Evolutionary conservation across 2,113 vertebrate species (phyloP).

Genomic region (Condylura cristata): DNA sequence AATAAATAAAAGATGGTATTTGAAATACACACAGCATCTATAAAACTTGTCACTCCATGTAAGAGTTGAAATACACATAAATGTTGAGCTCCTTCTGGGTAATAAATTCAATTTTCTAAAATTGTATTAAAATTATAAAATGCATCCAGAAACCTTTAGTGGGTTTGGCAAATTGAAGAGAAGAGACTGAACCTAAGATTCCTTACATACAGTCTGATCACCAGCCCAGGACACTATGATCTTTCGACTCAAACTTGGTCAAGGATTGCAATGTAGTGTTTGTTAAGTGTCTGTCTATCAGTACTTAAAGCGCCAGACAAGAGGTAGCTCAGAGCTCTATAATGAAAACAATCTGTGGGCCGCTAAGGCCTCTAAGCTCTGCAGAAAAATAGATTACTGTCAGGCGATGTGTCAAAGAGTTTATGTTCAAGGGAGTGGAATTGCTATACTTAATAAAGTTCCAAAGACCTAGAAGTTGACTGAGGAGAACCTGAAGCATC

Average conservation of each 20-base stretch:
- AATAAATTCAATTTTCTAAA: neutral
- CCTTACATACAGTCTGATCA: neutral
- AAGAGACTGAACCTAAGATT: slow-evolving; percentile 21
- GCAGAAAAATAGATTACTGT: slow-evolving; percentile 38
- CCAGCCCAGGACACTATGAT: neutral
- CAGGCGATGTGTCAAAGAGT: slow-evolving; percentile 35
- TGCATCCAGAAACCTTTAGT: neutral
- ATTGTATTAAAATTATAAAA: slow-evolving; percentile 3
- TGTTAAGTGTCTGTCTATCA: slow-evolving; percentile 50
- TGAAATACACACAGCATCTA: neutral
- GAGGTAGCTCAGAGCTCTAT: slow-evolving; percentile 18
- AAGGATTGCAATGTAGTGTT: slow-evolving; percentile 1
- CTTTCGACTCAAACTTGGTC: neutral
- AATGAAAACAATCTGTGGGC: slow-evolving; percentile 56
- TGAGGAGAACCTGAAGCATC: neutral
- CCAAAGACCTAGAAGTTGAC: neutral
- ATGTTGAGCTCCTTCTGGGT: neutral
- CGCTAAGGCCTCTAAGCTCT: neutral
- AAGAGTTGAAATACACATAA: neutral
- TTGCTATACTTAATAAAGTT: slow-evolving; percentile 59
- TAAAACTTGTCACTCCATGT: neutral
- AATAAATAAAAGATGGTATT: neutral
- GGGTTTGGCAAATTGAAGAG: neutral
- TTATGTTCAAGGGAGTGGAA: slow-evolving; percentile 26
- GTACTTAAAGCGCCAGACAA: slow-evolving; percentile 31